These are phyloP conservation scores for Peromyscus californicus DNA, from an alignment of 2,113 vertebrate genomes.

Conservation along the genomic window DNA sequence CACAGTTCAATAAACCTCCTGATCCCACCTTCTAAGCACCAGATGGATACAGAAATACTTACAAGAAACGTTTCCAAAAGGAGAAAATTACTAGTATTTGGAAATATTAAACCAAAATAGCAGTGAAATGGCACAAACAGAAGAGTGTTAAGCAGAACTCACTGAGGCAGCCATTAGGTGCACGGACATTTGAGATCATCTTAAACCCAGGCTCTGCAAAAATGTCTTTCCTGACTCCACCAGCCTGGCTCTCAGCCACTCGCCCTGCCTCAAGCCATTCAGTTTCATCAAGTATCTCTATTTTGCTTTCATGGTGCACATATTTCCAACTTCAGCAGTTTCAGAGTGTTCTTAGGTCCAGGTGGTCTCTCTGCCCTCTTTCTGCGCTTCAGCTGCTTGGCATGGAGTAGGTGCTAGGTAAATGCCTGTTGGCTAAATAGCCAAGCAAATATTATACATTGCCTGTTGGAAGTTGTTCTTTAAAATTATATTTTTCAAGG, in stretches of 20 bases:
- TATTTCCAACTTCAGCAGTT: background rate
- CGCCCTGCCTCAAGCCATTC: background rate
- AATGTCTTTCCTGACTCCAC: background rate
- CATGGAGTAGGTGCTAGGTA: background rate
- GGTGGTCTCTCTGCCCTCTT: background rate
- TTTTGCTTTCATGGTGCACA: background rate
- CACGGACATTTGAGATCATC: background rate
- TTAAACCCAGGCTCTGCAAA: background rate
- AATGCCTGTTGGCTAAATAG: slow-evolving; percentile 2
- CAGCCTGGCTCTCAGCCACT: background rate
- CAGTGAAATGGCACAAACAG: background rate
- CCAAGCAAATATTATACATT: background rate
- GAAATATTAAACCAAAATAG: slow-evolving; percentile 40
- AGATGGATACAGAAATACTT: background rate
- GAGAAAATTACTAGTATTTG: slow-evolving; percentile 37
- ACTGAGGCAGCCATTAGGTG: background rate
- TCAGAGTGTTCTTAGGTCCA: background rate
- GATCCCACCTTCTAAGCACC: slow-evolving; percentile 28
- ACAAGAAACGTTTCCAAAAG: background rate
- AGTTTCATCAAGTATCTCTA: background rate
- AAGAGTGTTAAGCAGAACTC: background rate
- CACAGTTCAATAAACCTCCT: background rate
- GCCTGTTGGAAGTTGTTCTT: background rate
- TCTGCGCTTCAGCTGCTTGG: background rate
- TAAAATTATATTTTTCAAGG: background rate